Conservation (phyloP, 2,113 vertebrate genomes). For the Odontophorus gujanensis region DNA sequence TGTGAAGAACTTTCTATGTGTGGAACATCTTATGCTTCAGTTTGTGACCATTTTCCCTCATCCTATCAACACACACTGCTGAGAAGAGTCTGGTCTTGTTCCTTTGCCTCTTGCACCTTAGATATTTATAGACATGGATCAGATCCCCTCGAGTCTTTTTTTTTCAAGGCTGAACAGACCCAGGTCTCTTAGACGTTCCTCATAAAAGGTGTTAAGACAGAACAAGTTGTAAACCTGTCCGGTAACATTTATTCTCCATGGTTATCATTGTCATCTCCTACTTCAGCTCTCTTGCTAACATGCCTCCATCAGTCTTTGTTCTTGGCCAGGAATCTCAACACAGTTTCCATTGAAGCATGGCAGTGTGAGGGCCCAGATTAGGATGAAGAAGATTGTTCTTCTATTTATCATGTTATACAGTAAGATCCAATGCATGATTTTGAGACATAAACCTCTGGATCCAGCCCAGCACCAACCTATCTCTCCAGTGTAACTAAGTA, state of each 20-base stretch:
- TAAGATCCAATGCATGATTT: not conserved
- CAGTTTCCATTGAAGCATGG: not conserved
- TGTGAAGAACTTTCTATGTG: no score
- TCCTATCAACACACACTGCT: no score
- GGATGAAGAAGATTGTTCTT: not conserved
- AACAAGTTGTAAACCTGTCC: not conserved
- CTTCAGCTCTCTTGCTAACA: not conserved
- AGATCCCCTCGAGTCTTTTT: no score
- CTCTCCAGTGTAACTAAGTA: rapidly evolving
- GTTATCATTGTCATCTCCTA: not conserved
- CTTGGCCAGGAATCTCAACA: not conserved
- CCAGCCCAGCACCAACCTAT: not conserved
- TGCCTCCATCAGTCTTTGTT: not conserved
- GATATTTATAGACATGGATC: no score
- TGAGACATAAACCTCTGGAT: not conserved
- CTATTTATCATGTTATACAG: not conserved
- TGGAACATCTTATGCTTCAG: no score
- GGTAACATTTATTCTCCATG: not conserved
- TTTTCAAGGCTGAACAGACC: no score
- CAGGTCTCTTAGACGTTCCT: no score
- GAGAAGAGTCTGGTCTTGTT: no score
- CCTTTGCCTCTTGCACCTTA: no score
- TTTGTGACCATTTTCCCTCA: no score
- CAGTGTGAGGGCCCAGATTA: not conserved
- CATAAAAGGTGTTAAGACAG: not conserved